Evolutionary conservation across 30 jellyfish, hydroid and myxozoan species (phyloP).

Genomic region (Aurelia coerulea): DNA sequence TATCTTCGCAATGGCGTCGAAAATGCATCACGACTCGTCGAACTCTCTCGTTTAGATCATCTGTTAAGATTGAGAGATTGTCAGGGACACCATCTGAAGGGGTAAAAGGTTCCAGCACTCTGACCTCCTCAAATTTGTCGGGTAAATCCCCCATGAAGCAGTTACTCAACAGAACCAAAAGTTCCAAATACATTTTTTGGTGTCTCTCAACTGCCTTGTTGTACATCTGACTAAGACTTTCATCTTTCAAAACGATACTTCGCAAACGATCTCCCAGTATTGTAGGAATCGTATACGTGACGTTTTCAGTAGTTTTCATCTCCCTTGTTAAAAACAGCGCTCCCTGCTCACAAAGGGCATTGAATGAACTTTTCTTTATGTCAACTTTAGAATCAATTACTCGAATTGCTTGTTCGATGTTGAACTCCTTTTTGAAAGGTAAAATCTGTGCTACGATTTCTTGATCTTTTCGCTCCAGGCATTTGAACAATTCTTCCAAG

Average conservation of each 20-base stretch:
- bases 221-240: neutral
- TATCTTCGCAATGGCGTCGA: slow-evolving; percentile 36
- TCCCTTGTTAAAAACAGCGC: slow-evolving; percentile 28
- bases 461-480: slow-evolving; percentile 12
- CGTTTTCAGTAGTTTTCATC: neutral
- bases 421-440: slow-evolving; percentile 42
- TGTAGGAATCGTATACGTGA: slow-evolving; percentile 30
- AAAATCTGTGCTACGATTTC: slow-evolving; percentile 38
- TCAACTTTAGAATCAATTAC: slow-evolving; percentile 12
- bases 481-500: slow-evolving; percentile 6
- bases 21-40: slow-evolving; percentile 19
- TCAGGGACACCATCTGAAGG: slow-evolving; percentile 74
- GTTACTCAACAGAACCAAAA: slow-evolving; percentile 25
- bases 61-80: slow-evolving; percentile 10
- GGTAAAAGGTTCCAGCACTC: slow-evolving; percentile 64
- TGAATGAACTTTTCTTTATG: slow-evolving; percentile 30
- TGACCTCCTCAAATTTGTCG: slow-evolving; percentile 26
- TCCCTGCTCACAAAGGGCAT: slow-evolving; percentile 53
- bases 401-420: slow-evolving; percentile 41
- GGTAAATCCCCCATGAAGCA: slow-evolving; percentile 65
- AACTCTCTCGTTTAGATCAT: slow-evolving; percentile 32
- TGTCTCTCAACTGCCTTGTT: slow-evolving; percentile 29
- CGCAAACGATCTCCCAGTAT: slow-evolving; percentile 42
- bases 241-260: slow-evolving; percentile 7
- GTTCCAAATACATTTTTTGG: slow-evolving; percentile 24